Evolutionary conservation across 2,113 vertebrate species (phyloP).

Genomic region (Tretioscincus oriximinensis): DNA sequence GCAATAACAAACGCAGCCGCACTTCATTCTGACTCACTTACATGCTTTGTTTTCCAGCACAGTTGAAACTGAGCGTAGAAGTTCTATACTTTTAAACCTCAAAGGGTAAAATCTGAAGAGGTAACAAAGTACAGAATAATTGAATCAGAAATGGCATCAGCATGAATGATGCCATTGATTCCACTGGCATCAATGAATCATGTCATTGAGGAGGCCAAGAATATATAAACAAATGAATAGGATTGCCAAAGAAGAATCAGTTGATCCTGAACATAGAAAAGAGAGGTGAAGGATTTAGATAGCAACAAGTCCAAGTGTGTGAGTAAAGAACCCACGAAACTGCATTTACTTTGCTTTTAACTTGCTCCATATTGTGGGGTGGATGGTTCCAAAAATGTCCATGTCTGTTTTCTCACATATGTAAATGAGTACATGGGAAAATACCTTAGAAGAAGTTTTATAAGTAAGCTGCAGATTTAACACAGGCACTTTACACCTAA

Average conservation of each 20-base stretch:
- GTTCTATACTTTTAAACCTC: constrained; percentile 14
- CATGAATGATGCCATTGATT: neutral
- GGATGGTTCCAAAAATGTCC: neutral
- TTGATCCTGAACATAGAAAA: no score
- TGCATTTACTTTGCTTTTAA: neutral
- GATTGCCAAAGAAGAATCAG: no score
- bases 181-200: no score
- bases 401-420: neutral
- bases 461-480: no score
- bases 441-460: no score
- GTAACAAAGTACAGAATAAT: neutral
- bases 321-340: constrained; percentile 5
- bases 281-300: neutral
- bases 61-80: constrained; percentile 6
- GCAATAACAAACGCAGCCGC: constrained; percentile 54
- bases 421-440: neutral
- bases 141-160: neutral
- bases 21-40: constrained; percentile 30
- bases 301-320: neutral
- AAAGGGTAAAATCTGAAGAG: constrained; percentile 3
- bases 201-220: no score
- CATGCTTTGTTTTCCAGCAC: constrained; percentile 38
- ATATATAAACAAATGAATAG: no score
- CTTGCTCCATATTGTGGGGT: neutral
- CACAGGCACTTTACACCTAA: no score